Conservation (phyloP, 1,140 invertebrate genomes). For the Hypothenemus hampei region DNA sequence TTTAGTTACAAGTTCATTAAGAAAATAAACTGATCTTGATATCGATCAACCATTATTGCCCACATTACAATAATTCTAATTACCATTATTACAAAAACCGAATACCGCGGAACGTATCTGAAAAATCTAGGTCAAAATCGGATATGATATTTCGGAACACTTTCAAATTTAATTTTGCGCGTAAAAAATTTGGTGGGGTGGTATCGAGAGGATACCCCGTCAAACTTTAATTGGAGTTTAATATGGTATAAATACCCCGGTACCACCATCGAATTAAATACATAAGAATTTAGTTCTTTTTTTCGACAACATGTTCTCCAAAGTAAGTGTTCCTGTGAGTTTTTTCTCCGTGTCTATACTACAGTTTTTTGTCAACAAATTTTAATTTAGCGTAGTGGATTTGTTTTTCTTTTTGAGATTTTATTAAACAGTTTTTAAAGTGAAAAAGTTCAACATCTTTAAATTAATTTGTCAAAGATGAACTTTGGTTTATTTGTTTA, state of each 20-base stretch:
- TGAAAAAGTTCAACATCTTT: no score
- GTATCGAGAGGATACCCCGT: background rate
- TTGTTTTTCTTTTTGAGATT: no score
- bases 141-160: background rate
- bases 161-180: constrained; percentile 1
- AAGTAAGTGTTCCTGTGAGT: no score
- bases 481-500: no score
- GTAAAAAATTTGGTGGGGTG: background rate
- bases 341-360: no score
- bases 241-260: background rate
- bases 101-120: background rate
- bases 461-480: no score
- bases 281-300: background rate
- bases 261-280: background rate
- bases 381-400: no score
- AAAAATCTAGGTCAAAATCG: background rate
- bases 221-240: background rate
- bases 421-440: no score
- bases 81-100: background rate
- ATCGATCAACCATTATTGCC: background rate
- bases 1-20: background rate
- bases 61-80: background rate
- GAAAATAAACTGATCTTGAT: background rate
- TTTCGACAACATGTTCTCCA: background rate
- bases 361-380: no score